phyloP scores from a whole-genome alignment of 2,797 vertebrate genomes.

The Ctenopoma multispine region DNA sequence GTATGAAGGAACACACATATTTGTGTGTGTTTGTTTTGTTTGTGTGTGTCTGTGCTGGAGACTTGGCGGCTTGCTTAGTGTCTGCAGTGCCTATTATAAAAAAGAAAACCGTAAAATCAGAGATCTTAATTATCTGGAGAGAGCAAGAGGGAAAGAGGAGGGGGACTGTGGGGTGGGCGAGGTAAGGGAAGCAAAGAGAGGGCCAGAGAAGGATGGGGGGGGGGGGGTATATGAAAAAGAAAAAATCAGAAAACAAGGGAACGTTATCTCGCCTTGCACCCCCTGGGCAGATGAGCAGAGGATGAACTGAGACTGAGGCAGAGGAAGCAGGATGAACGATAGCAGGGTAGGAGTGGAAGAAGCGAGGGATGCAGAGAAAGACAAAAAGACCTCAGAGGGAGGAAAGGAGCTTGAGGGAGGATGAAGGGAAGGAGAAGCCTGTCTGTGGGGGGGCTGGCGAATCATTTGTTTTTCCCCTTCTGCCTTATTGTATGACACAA shows the following conservation, averaged over 20 bases:
- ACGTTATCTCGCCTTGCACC: constrained; percentile 55
- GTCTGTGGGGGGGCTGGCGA: constrained; percentile 55
- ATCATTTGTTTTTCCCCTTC: constrained; percentile 76
- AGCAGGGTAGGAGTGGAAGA: constrained; percentile 37
- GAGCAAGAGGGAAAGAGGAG: constrained; percentile 42
- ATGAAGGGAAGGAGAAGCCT: constrained; percentile 27
- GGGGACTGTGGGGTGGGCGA: constrained; percentile 16
- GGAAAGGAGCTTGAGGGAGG: constrained; percentile 56
- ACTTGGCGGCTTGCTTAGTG: constrained; percentile 70
- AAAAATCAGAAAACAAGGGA: constrained; percentile 62
- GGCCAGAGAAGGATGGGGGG: constrained; percentile 11
- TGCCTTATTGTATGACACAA: constrained; percentile 81
- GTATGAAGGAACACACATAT: constrained; percentile 47
- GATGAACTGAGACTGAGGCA: constrained; percentile 65
- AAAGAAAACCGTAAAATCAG: constrained; percentile 82
- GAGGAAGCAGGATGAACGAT: constrained; percentile 63
- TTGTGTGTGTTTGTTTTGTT: constrained; percentile 34
- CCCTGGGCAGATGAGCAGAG: constrained; percentile 60
- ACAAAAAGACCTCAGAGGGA: constrained; percentile 55
- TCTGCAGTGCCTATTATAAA: constrained; percentile 80
- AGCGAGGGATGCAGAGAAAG: constrained; percentile 50
- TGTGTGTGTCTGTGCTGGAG: constrained; percentile 31
- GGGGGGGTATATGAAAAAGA: constrained; percentile 33
- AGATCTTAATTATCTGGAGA: constrained; percentile 83
- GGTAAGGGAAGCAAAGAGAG: constrained; percentile 28